Percentiles rank a stretch among this genome's conserved stretches.
phyloP scores from a whole-genome alignment of 2,888 invertebrate species.

The Sisyra nigra region DNA sequence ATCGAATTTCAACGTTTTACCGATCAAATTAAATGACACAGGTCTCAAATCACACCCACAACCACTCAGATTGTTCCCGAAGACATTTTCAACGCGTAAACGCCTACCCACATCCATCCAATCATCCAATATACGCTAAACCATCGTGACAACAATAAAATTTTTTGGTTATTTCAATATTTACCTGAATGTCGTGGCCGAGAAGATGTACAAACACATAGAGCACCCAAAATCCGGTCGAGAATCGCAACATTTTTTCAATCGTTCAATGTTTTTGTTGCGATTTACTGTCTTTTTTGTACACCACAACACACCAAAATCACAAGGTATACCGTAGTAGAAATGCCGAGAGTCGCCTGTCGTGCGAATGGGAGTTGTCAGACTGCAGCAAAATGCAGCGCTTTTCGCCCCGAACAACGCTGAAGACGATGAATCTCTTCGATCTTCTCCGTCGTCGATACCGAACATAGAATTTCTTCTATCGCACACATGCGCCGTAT shows the following conservation, averaged over 20 bases:
- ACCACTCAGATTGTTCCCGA: background rate
- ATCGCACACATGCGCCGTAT: too few species aligned
- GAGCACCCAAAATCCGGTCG: constrained; percentile 8
- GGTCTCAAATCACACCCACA: background rate
- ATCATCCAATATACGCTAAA: too few species aligned
- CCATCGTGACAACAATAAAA: background rate
- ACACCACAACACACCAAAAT: too few species aligned
- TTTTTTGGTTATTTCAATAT: background rate
- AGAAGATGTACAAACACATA: constrained; percentile 6
- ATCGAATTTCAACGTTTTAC: too few species aligned
- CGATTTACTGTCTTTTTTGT: background rate
- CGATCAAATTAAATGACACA: too few species aligned
- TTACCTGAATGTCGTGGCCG: constrained; percentile 4
- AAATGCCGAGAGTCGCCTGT: background rate
- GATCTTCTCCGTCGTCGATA: background rate
- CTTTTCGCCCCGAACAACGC: constrained; percentile 5
- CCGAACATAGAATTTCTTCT: background rate
- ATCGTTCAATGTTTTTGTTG: background rate
- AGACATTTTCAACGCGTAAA: background rate
- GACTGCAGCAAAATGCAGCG: constrained; percentile 9
- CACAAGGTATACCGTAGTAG: background rate
- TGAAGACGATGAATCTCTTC: background rate
- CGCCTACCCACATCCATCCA: too few species aligned
- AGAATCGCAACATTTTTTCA: constrained; percentile 6
- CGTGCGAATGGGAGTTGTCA: constrained; percentile 8